These are phyloP conservation scores for Eptesicus fuscus DNA, from an alignment of 2,113 vertebrate genomes.

Conservation along the genomic window DNA sequence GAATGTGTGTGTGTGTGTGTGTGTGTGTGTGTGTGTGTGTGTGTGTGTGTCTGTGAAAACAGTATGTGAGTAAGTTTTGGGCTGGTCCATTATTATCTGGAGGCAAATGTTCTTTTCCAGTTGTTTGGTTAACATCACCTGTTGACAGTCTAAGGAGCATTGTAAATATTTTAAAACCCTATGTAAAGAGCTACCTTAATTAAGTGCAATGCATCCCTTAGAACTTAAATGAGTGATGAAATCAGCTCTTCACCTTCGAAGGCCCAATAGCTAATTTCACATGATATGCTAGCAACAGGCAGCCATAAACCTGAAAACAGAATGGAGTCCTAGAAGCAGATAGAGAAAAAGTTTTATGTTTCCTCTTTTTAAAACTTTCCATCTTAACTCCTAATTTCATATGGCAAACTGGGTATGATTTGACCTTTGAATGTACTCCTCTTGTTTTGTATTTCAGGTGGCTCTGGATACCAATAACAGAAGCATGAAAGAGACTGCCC, in stretches of 20 bases:
- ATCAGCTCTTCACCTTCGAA: conserved; percentile 48
- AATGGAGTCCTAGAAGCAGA: not conserved
- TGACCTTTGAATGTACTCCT: conserved; percentile 34
- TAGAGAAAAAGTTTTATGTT: conserved; percentile 17
- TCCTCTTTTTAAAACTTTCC: not conserved
- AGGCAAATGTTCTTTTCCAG: not conserved
- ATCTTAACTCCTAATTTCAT: not conserved
- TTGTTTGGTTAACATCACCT: conserved; percentile 33
- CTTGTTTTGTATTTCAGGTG: conserved; percentile 35
- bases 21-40: not conserved
- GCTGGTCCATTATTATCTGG: not conserved
- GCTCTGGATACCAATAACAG: not conserved
- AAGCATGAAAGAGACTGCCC: not conserved
- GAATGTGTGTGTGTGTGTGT: not conserved
- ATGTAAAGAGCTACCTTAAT: conserved; percentile 43
- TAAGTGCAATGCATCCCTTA: conserved; percentile 24
- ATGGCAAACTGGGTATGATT: not conserved
- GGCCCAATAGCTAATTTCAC: conserved; percentile 34
- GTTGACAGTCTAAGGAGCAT: conserved; percentile 19
- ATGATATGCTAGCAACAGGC: conserved; percentile 4
- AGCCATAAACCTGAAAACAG: not conserved
- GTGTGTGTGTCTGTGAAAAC: not conserved
- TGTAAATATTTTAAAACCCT: conserved; percentile 53
- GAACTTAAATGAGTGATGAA: conserved; percentile 53
- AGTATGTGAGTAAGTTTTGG: not conserved